Base-by-base conservation (phyloP, 2,113 vertebrate species). In the cattle (Bos taurus) region DNA sequence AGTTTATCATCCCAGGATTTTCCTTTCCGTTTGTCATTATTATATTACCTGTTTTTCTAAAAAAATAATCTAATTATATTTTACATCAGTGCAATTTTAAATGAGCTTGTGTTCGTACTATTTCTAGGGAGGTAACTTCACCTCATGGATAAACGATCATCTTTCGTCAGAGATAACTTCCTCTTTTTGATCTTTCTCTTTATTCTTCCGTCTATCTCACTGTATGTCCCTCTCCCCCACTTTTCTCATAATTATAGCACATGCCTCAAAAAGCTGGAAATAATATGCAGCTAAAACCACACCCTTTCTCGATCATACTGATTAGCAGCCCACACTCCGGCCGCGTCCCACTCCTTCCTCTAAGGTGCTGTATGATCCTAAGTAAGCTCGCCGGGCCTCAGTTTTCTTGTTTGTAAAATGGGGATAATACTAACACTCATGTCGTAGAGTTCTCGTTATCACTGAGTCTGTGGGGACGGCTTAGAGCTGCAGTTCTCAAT, bases 121-220 rank as follows among this genome's bases (percentile, higher is more conserved):
- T 78, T 33, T 94, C 78, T 48, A 13, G 91, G 97, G 50, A 92
- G 85, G n/a, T 85, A 30, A 6, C 89, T 84, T 96, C 89, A 87
- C 94, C 78, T 95, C 36, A 1, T 23, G 78, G 91, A 56, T 96
- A 94, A 93, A 74, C 2, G 2, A 30, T 56, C 46, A 93, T 97
- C 81, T 97, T 93, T 87, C 62, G 88, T 91, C 82, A 56, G 92
- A 94, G 80, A 71, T 88, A 40, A 74, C 87, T 88, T 98, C 86
- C 62, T 92, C 33, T 33, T 94, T 93, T 52, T 85, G 19, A 60
- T 56, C 90, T 96, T 80, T 88, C 96, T 94, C 56, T 77, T 89
- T 64, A 87, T 74, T 95, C 78, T 57, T 88, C 30, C 6, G 9
- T 88, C 36, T 71, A 2, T 91, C 59, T 97, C 62, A 48, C 14